Conservation (phyloP, 2,888 invertebrate species). For the Myopa tessellatipennis region DNA sequence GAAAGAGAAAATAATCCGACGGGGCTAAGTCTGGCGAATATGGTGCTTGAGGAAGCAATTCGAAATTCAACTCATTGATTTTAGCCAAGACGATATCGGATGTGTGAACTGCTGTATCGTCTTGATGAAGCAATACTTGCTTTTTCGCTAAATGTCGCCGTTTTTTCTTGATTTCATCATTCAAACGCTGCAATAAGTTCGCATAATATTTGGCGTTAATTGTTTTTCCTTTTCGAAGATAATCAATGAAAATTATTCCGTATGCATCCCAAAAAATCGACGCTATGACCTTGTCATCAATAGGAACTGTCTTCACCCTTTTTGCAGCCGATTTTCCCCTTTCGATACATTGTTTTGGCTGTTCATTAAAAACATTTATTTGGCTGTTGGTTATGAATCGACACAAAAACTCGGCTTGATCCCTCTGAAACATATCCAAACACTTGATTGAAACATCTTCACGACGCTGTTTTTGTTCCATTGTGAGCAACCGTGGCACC, state of each 20-base stretch:
- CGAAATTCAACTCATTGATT: no score
- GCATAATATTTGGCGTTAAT: conserved; percentile 19
- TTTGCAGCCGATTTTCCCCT: conserved; percentile 30
- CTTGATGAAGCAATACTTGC: conserved; percentile 29
- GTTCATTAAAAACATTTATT: conserved; percentile 24
- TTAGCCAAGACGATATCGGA: not conserved
- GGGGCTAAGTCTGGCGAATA: no score
- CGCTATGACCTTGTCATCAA: conserved; percentile 31
- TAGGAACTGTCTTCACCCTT: conserved; percentile 14
- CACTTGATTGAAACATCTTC: conserved; percentile 20
- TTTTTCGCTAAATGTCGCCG: conserved; percentile 19
- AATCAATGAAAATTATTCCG: conserved; percentile 32
- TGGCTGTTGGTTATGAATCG: conserved; percentile 17
- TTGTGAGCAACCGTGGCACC: conserved; percentile 38
- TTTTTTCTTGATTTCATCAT: conserved; percentile 20
- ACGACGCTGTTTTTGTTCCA: conserved; percentile 37
- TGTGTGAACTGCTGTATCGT: conserved; percentile 18
- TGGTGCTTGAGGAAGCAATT: no score
- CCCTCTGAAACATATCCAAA: not conserved
- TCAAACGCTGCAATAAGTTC: conserved; percentile 13
- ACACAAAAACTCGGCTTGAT: conserved; percentile 1
- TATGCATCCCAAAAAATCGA: conserved; percentile 36
- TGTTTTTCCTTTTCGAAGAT: conserved; percentile 29
- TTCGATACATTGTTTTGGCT: conserved; percentile 31
- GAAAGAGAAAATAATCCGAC: no score